Evolutionary conservation across 2,797 vertebrate genomes (phyloP).

Genomic region (Rachycentron canadum): DNA sequence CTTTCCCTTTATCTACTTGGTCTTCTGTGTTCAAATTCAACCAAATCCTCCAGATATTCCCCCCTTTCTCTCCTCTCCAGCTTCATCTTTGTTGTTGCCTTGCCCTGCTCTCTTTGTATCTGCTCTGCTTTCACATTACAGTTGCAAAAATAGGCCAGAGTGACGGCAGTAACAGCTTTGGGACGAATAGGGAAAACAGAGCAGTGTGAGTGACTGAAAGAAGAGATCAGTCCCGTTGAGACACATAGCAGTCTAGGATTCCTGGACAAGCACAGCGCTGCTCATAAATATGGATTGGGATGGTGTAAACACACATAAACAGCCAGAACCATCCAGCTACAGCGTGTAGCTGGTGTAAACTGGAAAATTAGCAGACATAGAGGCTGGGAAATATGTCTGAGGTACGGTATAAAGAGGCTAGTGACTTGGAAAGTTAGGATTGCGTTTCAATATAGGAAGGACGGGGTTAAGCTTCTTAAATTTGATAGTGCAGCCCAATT

Average conservation of each 20-base stretch:
- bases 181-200: slow-evolving; percentile 19
- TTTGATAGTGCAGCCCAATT: not conserved
- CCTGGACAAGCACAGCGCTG: not conserved
- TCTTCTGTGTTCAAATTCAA: not conserved
- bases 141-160: not conserved
- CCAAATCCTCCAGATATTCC: not conserved
- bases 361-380: not conserved
- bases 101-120: slow-evolving; percentile 3
- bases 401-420: not conserved
- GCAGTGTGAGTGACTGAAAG: slow-evolving; percentile 39
- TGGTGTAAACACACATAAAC: slow-evolving; percentile 6
- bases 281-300: slow-evolving; percentile 38
- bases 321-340: slow-evolving; percentile 1
- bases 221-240: slow-evolving; percentile 35
- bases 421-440: too few relatives aligned
- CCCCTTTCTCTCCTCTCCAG: not conserved
- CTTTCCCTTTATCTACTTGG: slow-evolving; percentile 9
- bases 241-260: slow-evolving; percentile 25
- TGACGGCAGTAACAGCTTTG: slow-evolving; percentile 24
- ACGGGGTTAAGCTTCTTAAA: not conserved
- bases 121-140: too few relatives aligned
- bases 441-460: not conserved
- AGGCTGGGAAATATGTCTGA: not conserved
- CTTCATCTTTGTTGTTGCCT: slow-evolving; percentile 12
- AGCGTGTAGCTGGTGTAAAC: not conserved